phyloP scores from a whole-genome alignment of 1,140 invertebrate species.

The Zophobas morio region DNA sequence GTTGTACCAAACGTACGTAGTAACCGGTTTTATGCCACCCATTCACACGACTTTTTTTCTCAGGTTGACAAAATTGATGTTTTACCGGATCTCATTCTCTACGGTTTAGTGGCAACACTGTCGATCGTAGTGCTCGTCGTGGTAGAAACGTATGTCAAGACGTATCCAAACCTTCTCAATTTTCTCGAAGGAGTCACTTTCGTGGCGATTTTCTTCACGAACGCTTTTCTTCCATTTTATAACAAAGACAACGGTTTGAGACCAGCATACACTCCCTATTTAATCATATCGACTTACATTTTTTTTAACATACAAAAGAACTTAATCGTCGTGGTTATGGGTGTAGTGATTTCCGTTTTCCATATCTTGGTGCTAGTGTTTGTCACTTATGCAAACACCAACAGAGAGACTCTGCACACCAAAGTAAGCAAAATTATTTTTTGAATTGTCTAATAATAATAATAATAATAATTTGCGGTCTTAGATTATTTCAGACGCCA shows the following conservation, averaged over 20 bases:
- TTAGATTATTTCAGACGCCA: conserved; percentile 80
- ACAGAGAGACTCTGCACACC: conserved; percentile 44
- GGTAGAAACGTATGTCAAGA: conserved; percentile 67
- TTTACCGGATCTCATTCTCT: conserved; percentile 67
- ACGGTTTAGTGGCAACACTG: conserved; percentile 65
- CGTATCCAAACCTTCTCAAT: conserved; percentile 67
- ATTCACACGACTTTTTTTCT: too few species aligned
- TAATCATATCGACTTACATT: conserved; percentile 82
- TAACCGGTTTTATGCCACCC: too few species aligned
- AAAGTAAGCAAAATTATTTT: conserved; percentile 65
- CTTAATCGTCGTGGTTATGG: conserved; percentile 76
- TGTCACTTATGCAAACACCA: conserved; percentile 75
- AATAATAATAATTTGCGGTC: background rate
- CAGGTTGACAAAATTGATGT: conserved; percentile 49
- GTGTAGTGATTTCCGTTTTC: conserved; percentile 74
- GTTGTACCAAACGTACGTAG: conserved; percentile 57
- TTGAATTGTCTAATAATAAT: too few species aligned
- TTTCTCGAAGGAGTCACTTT: conserved; percentile 67
- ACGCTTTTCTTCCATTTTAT: conserved; percentile 73
- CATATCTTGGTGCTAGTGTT: conserved; percentile 77
- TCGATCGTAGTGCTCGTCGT: conserved; percentile 62
- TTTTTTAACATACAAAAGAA: conserved; percentile 83
- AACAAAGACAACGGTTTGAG: conserved; percentile 68
- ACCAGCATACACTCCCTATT: conserved; percentile 80
- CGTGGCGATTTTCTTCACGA: conserved; percentile 68